These are phyloP conservation scores for Troilus luridus DNA, from an alignment of 2,888 invertebrate genomes.

Conservation along the genomic window DNA sequence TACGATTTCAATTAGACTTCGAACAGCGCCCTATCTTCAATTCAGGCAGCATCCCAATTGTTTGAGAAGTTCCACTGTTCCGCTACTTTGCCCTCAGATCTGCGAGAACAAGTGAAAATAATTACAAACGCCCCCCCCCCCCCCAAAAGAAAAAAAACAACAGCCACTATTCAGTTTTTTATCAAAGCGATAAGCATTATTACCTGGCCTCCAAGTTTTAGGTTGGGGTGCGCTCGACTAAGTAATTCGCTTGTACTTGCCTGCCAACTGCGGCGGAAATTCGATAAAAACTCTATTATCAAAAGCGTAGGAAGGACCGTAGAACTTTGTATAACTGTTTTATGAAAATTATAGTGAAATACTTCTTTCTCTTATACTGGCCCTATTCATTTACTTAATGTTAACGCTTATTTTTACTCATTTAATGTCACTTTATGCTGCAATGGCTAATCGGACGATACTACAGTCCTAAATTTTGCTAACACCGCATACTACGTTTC, in stretches of 20 bases:
- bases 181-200: slow-evolving; percentile 21
- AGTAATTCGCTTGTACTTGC: not conserved
- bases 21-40: not conserved
- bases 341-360: not conserved
- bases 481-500: too few species aligned
- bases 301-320: not conserved
- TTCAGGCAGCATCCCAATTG: not conserved
- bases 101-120: not conserved
- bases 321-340: not conserved
- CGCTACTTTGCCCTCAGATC: not conserved
- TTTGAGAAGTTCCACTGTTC: not conserved
- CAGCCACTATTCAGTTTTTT: not conserved
- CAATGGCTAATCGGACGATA: too few species aligned
- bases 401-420: too few species aligned
- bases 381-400: too few species aligned
- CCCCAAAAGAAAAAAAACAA: not conserved
- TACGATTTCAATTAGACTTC: not conserved
- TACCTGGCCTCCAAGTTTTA: not conserved
- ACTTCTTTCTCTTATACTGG: too few species aligned
- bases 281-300: slow-evolving; percentile 15
- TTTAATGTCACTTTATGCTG: too few species aligned
- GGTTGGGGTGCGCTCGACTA: not conserved
- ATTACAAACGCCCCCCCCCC: not conserved
- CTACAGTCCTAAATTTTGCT: too few species aligned
- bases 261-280: slow-evolving; percentile 4